Evolutionary conservation across 2,888 invertebrate genomes (phyloP), one percentile per base, ranked within the genome.

Genomic region (Xanthorhoe spadicearia): DNA sequence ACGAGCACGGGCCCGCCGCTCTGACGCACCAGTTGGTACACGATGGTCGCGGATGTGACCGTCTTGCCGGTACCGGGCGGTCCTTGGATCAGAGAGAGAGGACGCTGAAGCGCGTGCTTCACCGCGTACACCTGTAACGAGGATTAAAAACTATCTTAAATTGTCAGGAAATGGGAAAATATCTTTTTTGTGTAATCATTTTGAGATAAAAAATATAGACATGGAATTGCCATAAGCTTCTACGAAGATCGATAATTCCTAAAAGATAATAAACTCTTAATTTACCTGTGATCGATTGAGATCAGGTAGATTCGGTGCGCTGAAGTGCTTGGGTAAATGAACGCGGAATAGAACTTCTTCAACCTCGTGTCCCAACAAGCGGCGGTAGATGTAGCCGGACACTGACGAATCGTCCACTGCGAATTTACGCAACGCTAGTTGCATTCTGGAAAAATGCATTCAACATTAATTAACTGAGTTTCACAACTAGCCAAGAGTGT

Each of bases 61-160:
- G 99, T 99, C 92, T 99, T 99, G 5, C 99, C 99, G 0, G 99
- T 99, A 56, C 98, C 98, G 0, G 99, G 99, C 0, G 98, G 98
- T 0, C 98, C 99, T 94, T 99, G 99, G 82, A 99, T 99, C 38
- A 99, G 92, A 28, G 98, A 98, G 18, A 99, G 93, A 0, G 99
- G 99, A 6, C 99, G 95, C 85, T 99, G 99, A 2, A 99, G 94
- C 0, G 99, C 99, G 83, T 99, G 99, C 84, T 99, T 99, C 0
- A 99, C 99, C 0, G 99, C 99, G 85, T 98, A 99, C 1, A 99
- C 98, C 94, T 95, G 83, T n/a, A 79, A 81, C n/a, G 48, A 23
- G 23, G 4, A 23, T 23, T 23, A 23, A 23, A 23, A 23, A 23
- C 4, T 23, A 23, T 23, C 23, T 23, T 23, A 23, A 23, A 23